phyloP scores from a whole-genome alignment of 2,113 vertebrate species.

The Pachypanchax playfairii region DNA sequence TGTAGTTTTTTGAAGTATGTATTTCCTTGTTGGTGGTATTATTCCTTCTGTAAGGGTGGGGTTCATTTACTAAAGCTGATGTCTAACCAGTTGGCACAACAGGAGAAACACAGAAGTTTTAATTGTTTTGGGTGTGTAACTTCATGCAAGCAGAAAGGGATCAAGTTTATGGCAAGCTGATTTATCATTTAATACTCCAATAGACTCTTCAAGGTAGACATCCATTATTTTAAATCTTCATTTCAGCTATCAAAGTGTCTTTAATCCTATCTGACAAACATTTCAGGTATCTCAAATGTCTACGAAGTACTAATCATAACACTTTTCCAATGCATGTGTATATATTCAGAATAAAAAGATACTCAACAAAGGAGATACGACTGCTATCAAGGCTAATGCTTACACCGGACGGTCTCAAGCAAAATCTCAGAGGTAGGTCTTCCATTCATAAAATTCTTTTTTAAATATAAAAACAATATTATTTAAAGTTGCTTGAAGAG shows the following conservation, averaged over 20 bases:
- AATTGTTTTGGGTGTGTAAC: conserved; percentile 9
- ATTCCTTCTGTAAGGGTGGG: neutral
- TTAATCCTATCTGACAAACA: neutral
- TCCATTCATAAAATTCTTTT: no score
- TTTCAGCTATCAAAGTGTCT: neutral
- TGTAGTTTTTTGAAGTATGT: neutral
- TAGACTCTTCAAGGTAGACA: neutral
- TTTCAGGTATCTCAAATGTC: neutral
- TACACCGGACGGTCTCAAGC: no score
- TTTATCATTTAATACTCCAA: neutral
- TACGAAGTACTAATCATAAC: no score
- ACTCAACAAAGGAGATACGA: no score
- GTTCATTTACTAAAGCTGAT: neutral
- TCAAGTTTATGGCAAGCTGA: neutral
- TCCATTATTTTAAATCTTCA: neutral
- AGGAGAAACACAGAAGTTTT: neutral
- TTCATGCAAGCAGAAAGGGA: conserved; percentile 7
- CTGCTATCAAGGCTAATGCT: no score
- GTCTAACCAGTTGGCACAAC: neutral
- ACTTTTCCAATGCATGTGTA: no score
- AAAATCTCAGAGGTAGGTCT: no score
- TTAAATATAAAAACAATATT: no score
- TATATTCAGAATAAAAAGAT: no score
- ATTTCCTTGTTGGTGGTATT: neutral
- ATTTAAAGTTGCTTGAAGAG: no score